Evolutionary conservation across 1,140 invertebrate species (phyloP).

Genomic region (Oncopeltus fasciatus): DNA sequence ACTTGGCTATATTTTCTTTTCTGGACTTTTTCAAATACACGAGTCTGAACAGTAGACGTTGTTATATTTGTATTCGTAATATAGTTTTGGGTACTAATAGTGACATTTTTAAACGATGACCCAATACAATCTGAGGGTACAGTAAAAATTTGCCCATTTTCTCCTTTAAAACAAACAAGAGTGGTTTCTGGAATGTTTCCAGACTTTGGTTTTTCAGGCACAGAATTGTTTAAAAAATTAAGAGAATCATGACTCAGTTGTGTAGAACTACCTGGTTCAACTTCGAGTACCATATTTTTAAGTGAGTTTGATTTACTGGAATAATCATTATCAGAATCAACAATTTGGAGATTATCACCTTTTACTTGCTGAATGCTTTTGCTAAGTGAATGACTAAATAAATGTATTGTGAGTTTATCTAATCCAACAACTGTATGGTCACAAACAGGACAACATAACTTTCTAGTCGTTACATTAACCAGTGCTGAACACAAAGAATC

Average conservation of each 20-base stretch:
- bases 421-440: constrained; percentile 54
- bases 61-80: constrained; percentile 13
- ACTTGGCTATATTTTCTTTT: constrained; percentile 5
- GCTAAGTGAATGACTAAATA: constrained; percentile 48
- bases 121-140: neutral
- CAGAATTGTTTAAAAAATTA: neutral
- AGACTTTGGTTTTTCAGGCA: neutral
- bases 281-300: neutral
- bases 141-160: constrained; percentile 14
- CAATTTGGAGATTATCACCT: too few species aligned
- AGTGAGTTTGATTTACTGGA: too few species aligned
- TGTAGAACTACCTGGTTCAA: neutral
- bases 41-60: neutral
- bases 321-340: too few species aligned
- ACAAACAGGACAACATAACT: constrained; percentile 58
- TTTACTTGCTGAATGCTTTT: too few species aligned
- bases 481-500: constrained; percentile 53
- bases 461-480: constrained; percentile 56
- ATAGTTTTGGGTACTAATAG: constrained; percentile 14
- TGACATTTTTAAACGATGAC: constrained; percentile 2
- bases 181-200: constrained; percentile 1
- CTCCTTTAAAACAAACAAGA: constrained; percentile 4
- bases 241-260: neutral
- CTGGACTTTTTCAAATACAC: constrained; percentile 1
- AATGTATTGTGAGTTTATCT: constrained; percentile 71